Evolutionary conservation across 2,888 invertebrate genomes (phyloP).

Genomic region (Neoaliturus tenellus): DNA sequence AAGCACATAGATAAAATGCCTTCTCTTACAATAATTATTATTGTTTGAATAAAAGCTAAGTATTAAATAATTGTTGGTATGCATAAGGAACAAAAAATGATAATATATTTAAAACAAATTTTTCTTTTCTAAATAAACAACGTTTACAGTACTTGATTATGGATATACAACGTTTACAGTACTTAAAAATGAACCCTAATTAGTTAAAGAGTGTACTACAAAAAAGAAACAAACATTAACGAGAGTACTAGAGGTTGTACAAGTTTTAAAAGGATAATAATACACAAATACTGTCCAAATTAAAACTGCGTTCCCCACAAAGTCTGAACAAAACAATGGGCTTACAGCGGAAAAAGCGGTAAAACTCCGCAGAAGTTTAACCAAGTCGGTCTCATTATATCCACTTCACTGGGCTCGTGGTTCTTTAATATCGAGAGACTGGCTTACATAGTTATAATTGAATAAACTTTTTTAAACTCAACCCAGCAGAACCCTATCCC

Average conservation of each 20-base stretch:
- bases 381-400: constrained; percentile 35
- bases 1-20: too few species aligned
- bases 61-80: too few species aligned
- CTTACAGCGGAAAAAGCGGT: constrained; percentile 3
- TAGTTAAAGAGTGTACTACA: too few species aligned
- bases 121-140: too few species aligned
- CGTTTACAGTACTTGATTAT: too few species aligned
- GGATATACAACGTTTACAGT: too few species aligned
- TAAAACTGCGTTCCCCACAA: constrained; percentile 2
- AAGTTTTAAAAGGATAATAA: background rate
- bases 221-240: too few species aligned
- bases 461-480: constrained; percentile 21
- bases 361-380: constrained; percentile 10
- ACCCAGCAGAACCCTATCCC: background rate
- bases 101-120: too few species aligned
- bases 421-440: constrained; percentile 41
- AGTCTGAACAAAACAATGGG: constrained; percentile 5
- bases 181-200: too few species aligned
- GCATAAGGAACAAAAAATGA: too few species aligned
- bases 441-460: constrained; percentile 40
- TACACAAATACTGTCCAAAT: constrained; percentile 16
- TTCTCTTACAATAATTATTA: too few species aligned
- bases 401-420: constrained; percentile 34
- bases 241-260: background rate
- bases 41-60: too few species aligned